A percentile compares a stretch with the other conserved stretches of the same genome.
Evolutionary conservation across 2,888 invertebrate species (phyloP).

Genomic region (Pseudanteris insignis): DNA sequence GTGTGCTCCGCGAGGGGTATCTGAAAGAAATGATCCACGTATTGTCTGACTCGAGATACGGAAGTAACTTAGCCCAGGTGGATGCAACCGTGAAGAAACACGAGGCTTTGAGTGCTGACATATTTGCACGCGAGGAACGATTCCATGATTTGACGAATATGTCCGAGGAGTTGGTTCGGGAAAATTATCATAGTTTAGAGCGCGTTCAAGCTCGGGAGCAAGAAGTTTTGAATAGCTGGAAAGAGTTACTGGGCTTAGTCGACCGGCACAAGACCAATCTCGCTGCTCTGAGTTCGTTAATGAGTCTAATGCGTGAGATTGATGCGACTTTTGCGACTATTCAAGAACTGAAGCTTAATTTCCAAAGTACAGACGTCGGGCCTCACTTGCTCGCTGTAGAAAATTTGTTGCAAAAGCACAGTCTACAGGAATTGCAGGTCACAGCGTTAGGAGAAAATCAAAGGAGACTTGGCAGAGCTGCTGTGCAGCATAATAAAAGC

Average conservation of each 20-base stretch:
- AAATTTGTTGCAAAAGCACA: slow-evolving; percentile 94
- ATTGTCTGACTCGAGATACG: slow-evolving; percentile 89
- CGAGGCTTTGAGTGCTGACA: slow-evolving; percentile 97
- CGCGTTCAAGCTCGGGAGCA: slow-evolving; percentile 76
- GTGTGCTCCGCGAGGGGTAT: slow-evolving; percentile 92
- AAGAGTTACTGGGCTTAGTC: slow-evolving; percentile 82
- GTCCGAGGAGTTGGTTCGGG: slow-evolving; percentile 89
- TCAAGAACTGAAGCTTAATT: slow-evolving; percentile 80
- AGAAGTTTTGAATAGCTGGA: slow-evolving; percentile 88
- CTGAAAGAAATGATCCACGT: slow-evolving; percentile 98
- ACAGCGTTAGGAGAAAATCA: slow-evolving; percentile 88
- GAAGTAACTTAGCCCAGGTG: slow-evolving; percentile 89
- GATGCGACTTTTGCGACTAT: slow-evolving; percentile 88
- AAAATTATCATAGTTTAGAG: slow-evolving; percentile 91
- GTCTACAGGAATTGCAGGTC: slow-evolving; percentile 84
- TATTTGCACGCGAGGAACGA: slow-evolving; percentile 90
- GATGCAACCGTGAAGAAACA: slow-evolving; percentile 98
- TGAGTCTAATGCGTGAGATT: slow-evolving; percentile 89
- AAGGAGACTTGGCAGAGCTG: slow-evolving; percentile 78
- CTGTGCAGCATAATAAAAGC: slow-evolving; percentile 55
- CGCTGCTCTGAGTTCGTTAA: slow-evolving; percentile 82
- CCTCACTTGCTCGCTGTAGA: slow-evolving; percentile 95
- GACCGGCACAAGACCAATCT: slow-evolving; percentile 84
- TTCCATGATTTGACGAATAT: slow-evolving; percentile 93
- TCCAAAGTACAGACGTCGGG: slow-evolving; percentile 88